Evolutionary conservation across 2,797 vertebrate species (phyloP).

Genomic region (Crypturellus tataupa): DNA sequence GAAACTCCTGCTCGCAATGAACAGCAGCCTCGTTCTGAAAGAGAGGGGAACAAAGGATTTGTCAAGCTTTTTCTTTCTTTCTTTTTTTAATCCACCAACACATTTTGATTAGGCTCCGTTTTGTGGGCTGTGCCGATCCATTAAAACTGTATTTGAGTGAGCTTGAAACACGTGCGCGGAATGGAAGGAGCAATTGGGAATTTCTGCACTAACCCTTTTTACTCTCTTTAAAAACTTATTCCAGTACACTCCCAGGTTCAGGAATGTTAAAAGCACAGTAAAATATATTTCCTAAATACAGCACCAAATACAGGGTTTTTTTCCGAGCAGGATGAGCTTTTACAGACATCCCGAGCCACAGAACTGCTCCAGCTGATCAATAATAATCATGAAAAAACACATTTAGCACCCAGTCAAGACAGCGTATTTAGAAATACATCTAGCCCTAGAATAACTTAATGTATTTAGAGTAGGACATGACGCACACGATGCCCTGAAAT

Average conservation of each 20-base stretch:
- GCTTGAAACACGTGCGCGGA: neutral
- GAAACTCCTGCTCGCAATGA: constrained; percentile 4
- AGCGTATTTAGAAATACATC: neutral
- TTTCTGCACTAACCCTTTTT: neutral
- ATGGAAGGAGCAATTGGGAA: neutral
- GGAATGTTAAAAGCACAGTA: neutral
- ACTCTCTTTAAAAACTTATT: neutral
- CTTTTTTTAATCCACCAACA: neutral
- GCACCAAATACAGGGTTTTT: neutral
- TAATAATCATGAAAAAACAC: constrained; percentile 32
- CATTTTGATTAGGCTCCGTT: neutral
- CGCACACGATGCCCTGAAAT: neutral
- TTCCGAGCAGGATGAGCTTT: neutral
- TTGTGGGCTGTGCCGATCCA: neutral
- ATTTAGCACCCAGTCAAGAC: neutral
- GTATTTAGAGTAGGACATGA: neutral
- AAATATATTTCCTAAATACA: neutral
- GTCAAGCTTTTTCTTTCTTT: neutral
- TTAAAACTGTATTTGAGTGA: neutral
- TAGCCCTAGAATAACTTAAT: neutral
- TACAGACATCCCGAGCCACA: neutral
- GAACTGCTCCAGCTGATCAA: constrained; percentile 22
- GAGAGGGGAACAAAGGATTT: constrained; percentile 32
- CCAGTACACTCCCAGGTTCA: neutral
- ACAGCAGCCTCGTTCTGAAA: constrained; percentile 7